A percentile compares a stretch with the other conserved stretches of the same genome.
These are phyloP conservation scores for Nesometra sesokonis DNA, from an alignment of 35 echinoderm and acorn worm species.

Conservation along the genomic window DNA sequence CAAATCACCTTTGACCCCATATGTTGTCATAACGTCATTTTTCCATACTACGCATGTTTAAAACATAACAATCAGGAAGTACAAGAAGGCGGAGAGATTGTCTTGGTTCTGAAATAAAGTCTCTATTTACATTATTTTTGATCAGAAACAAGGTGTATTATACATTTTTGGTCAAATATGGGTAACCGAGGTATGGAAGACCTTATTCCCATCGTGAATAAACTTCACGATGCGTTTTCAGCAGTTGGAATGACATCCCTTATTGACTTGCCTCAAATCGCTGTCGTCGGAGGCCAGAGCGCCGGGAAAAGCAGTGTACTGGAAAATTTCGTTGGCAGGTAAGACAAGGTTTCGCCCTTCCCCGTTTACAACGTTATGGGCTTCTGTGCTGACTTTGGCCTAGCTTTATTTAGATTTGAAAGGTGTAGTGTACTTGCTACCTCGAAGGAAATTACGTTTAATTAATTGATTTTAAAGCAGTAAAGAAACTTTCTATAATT, in stretches of 20 bases:
- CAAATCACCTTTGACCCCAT: too few relatives aligned
- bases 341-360: not conserved
- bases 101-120: not conserved
- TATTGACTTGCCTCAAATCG: slow-evolving; percentile 19
- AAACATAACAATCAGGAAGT: not conserved
- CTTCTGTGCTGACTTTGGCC: too few relatives aligned
- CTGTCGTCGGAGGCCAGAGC: slow-evolving; percentile 63
- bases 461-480: too few relatives aligned
- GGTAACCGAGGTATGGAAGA: slow-evolving; percentile 30
- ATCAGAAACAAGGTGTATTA: not conserved
- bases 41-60: not conserved
- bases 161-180: not conserved
- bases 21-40: too few relatives aligned
- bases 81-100: not conserved
- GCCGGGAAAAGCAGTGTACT: slow-evolving; percentile 94
- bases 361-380: too few relatives aligned
- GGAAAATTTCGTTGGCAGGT: slow-evolving; percentile 36
- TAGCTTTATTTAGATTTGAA: too few relatives aligned
- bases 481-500: too few relatives aligned
- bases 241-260: not conserved
- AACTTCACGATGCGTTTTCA: slow-evolving; percentile 24
- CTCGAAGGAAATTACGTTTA: too few relatives aligned
- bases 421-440: too few relatives aligned
- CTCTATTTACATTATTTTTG: not conserved
- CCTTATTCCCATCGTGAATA: slow-evolving; percentile 16